Percentiles rank a stretch among this genome's conserved stretches.
phyloP scores from a whole-genome alignment of 2,888 invertebrate genomes.

The Phortica magna region DNA sequence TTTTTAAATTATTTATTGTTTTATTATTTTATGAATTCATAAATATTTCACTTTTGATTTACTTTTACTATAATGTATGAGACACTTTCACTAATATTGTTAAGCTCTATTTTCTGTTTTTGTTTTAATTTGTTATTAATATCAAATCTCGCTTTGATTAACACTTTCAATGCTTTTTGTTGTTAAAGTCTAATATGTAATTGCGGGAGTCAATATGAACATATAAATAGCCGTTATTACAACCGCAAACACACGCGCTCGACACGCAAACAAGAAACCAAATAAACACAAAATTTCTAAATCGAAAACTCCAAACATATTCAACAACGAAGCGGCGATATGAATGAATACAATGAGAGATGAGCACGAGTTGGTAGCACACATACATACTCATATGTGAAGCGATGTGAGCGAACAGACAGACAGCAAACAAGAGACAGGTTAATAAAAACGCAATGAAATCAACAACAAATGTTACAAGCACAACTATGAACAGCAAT shows the following conservation, averaged over 20 bases:
- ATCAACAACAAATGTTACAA: constrained; percentile 13
- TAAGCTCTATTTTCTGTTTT: neutral
- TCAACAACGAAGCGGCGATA: neutral
- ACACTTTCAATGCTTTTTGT: neutral
- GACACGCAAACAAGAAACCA: constrained; percentile 38
- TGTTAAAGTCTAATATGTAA: neutral
- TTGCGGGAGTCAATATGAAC: no score
- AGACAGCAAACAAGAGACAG: neutral
- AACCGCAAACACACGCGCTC: constrained; percentile 44
- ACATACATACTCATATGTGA: neutral
- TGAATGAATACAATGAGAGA: neutral
- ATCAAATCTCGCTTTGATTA: neutral
- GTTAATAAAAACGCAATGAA: constrained; percentile 11
- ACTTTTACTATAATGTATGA: no score
- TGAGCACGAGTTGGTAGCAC: neutral
- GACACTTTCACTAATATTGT: neutral
- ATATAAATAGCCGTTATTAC: no score
- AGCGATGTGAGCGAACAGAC: neutral
- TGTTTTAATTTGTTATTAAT: neutral
- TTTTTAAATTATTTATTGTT: neutral
- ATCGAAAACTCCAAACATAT: constrained; percentile 40
- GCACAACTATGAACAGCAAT: neutral
- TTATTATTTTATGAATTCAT: neutral
- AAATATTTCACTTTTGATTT: no score
- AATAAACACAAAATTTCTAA: constrained; percentile 58